Evolutionary conservation across 2,797 vertebrate genomes (phyloP).

Genomic region (Urophycis tenuis): DNA sequence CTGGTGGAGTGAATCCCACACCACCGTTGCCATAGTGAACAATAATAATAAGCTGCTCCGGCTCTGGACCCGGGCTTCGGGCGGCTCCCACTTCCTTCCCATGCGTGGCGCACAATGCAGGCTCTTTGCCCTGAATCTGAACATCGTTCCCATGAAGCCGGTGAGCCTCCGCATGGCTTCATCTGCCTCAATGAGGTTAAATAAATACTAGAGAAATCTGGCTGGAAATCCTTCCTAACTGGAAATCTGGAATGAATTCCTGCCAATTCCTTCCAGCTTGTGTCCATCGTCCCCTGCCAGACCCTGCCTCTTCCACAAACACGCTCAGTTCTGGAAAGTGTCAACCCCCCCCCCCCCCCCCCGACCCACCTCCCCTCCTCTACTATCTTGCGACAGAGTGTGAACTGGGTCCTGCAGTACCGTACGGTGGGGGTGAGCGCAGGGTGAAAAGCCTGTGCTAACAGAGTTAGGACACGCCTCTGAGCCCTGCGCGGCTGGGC

Average conservation of each 20-base stretch:
- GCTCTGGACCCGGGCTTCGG: background rate
- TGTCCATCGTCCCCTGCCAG: background rate
- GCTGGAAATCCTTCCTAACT: background rate
- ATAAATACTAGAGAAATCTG: constrained; percentile 25
- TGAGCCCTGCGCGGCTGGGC: constrained; percentile 37
- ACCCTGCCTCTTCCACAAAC: background rate
- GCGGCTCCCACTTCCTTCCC: background rate
- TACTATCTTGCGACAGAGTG: constrained; percentile 17
- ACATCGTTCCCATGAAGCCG: too few relatives aligned
- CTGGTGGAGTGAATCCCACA: background rate
- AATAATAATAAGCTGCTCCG: background rate
- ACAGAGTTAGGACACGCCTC: constrained; percentile 54
- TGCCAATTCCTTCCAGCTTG: background rate
- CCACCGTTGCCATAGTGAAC: background rate
- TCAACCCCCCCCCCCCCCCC: background rate
- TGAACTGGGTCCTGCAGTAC: constrained; percentile 14
- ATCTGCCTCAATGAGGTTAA: constrained; percentile 21
- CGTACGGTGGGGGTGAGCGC: background rate
- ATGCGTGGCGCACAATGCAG: background rate
- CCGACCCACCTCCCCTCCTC: background rate
- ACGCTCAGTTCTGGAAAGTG: constrained; percentile 9
- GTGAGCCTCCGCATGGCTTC: constrained; percentile 6
- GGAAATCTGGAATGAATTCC: background rate
- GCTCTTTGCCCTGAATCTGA: background rate
- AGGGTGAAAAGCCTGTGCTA: constrained; percentile 53